These are phyloP conservation scores for Semnopithecus entellus DNA, from an alignment of 2,113 vertebrate genomes.

Conservation along the genomic window DNA sequence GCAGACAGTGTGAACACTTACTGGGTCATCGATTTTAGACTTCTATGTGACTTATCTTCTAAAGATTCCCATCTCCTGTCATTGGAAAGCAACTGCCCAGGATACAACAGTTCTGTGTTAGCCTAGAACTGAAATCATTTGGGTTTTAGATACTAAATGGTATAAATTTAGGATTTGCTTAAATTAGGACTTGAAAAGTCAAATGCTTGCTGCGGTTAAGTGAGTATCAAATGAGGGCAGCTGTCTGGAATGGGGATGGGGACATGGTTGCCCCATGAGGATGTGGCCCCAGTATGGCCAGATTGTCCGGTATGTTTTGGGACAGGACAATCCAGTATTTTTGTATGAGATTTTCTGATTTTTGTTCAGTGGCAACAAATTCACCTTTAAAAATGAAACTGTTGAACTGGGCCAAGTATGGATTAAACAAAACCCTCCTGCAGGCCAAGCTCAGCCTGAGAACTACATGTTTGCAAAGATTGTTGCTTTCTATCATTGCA, in stretches of 20 bases:
- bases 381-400: background rate
- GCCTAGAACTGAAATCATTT: background rate
- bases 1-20: conserved; percentile 1
- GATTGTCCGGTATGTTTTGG: background rate
- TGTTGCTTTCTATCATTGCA: background rate
- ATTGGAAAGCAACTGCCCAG: background rate
- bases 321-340: background rate
- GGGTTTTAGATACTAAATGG: background rate
- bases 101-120: background rate
- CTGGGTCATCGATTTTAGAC: background rate
- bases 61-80: background rate
- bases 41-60: background rate
- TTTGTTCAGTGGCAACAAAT: background rate
- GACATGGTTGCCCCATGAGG: rapidly evolving
- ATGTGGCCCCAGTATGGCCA: rapidly evolving
- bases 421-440: background rate
- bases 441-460: background rate
- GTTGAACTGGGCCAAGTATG: background rate
- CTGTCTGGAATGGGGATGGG: rapidly evolving
- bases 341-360: background rate
- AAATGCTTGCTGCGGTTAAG: background rate
- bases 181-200: background rate
- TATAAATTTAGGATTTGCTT: background rate
- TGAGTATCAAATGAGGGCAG: background rate
- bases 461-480: background rate